These are phyloP conservation scores for Sander vitreus DNA, from an alignment of 2,113 vertebrate species.

Conservation along the genomic window DNA sequence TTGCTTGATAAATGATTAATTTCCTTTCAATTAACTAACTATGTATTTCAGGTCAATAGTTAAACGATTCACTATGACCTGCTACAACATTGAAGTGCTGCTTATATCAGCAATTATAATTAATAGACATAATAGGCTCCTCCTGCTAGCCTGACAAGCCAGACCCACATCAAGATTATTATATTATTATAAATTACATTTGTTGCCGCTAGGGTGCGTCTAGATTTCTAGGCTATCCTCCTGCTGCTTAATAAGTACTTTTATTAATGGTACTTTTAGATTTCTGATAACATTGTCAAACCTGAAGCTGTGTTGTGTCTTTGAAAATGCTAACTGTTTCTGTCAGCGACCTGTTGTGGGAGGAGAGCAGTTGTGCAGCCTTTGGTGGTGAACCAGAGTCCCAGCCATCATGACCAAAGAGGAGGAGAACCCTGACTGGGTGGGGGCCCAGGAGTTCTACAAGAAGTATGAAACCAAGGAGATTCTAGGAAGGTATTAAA, in stretches of 20 bases:
- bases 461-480: conserved; percentile 97
- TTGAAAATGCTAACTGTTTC: neutral
- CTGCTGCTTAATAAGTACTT: neutral
- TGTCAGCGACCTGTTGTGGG: conserved; percentile 31
- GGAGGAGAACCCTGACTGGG: conserved; percentile 90
- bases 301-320: neutral
- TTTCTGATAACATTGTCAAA: neutral
- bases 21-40: neutral
- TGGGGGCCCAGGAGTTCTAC: conserved; percentile 93
- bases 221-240: too few species aligned
- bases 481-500: conserved; percentile 85
- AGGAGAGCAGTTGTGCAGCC: conserved; percentile 26
- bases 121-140: neutral
- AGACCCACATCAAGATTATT: too few species aligned
- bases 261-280: neutral
- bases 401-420: conserved; percentile 82
- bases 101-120: neutral
- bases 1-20: neutral
- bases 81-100: neutral
- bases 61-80: neutral
- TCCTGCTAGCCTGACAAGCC: too few species aligned
- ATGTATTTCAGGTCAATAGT: neutral
- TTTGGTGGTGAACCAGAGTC: conserved; percentile 30
- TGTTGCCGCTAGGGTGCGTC: too few species aligned
- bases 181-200: too few species aligned